Evolutionary conservation across 2,888 invertebrate species (phyloP).

Genomic region (Acronicta leporina): DNA sequence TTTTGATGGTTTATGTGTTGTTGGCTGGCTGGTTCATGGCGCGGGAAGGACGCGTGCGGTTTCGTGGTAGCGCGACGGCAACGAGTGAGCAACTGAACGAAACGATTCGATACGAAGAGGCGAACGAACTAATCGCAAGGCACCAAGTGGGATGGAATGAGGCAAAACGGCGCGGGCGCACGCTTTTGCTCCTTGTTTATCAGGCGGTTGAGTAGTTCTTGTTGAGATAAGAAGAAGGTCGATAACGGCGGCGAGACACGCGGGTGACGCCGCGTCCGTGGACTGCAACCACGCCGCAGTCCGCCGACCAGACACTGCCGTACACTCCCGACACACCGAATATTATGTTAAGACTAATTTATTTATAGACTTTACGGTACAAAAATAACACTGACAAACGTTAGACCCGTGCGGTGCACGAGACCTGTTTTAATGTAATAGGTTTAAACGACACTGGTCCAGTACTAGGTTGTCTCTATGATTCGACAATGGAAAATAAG

Average conservation of each 20-base stretch:
- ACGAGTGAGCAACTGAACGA: constrained; percentile 85
- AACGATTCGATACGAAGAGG: constrained; percentile 59
- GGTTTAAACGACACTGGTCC: constrained; percentile 36
- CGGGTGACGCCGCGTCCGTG: constrained; percentile 62
- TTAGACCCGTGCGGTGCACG: constrained; percentile 71
- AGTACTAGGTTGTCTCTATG: constrained; percentile 11
- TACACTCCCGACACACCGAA: constrained; percentile 52
- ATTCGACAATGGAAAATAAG: not conserved
- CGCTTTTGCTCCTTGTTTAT: constrained; percentile 87
- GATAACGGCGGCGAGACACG: constrained; percentile 71
- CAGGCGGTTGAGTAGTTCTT: constrained; percentile 80
- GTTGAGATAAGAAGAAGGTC: constrained; percentile 83
- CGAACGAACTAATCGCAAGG: constrained; percentile 81
- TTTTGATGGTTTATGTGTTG: constrained; percentile 88
- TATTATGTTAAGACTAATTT: constrained; percentile 77
- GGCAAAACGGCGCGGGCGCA: constrained; percentile 86
- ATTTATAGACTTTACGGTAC: constrained; percentile 79
- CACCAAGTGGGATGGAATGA: constrained; percentile 82
- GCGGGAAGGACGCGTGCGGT: constrained; percentile 78
- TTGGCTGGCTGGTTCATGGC: constrained; percentile 86
- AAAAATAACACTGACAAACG: constrained; percentile 82
- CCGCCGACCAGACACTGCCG: constrained; percentile 50
- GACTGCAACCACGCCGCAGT: constrained; percentile 61
- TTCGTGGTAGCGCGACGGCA: constrained; percentile 81
- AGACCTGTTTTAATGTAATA: constrained; percentile 62